phyloP scores from a whole-genome alignment of 2,888 invertebrate species.

The Caenorhabditis wallacei region DNA sequence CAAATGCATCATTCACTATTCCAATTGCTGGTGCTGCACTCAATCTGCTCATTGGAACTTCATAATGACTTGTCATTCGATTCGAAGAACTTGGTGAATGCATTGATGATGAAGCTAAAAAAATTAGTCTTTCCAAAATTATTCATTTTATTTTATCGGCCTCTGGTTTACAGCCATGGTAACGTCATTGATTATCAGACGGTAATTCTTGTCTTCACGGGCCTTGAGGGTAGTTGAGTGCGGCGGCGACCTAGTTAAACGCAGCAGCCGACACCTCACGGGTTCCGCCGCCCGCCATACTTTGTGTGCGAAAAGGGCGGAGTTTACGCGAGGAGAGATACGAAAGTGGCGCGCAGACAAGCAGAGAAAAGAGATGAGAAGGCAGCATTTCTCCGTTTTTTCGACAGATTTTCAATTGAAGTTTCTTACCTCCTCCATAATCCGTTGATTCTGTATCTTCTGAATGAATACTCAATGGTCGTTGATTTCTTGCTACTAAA shows the following conservation, averaged over 20 bases:
- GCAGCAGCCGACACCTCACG: conserved; percentile 54
- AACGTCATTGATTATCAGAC: conserved; percentile 61
- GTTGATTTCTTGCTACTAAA: conserved; percentile 34
- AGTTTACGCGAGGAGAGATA: conserved; percentile 2
- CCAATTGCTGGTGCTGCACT: conserved; percentile 48
- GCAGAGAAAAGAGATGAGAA: neutral
- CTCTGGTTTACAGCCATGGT: conserved; percentile 64
- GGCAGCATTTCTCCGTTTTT: neutral
- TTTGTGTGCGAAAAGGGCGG: conserved; percentile 44
- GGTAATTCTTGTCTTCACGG: conserved; percentile 66
- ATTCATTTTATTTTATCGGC: conserved; percentile 29
- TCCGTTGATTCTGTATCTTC: conserved; percentile 64
- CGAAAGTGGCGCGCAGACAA: conserved; percentile 4
- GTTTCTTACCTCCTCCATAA: conserved; percentile 48
- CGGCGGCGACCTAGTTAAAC: conserved; percentile 3
- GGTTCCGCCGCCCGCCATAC: conserved; percentile 36
- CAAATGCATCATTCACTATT: conserved; percentile 57
- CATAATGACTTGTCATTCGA: conserved; percentile 15
- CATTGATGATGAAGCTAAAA: conserved; percentile 58
- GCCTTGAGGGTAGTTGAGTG: conserved; percentile 22
- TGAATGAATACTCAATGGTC: conserved; percentile 59
- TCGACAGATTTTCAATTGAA: neutral
- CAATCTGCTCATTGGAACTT: conserved; percentile 32
- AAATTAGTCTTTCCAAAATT: conserved; percentile 12
- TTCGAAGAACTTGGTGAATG: conserved; percentile 53